phyloP scores from a whole-genome alignment of 2,888 invertebrate genomes.

The Synergus laeviventris region DNA sequence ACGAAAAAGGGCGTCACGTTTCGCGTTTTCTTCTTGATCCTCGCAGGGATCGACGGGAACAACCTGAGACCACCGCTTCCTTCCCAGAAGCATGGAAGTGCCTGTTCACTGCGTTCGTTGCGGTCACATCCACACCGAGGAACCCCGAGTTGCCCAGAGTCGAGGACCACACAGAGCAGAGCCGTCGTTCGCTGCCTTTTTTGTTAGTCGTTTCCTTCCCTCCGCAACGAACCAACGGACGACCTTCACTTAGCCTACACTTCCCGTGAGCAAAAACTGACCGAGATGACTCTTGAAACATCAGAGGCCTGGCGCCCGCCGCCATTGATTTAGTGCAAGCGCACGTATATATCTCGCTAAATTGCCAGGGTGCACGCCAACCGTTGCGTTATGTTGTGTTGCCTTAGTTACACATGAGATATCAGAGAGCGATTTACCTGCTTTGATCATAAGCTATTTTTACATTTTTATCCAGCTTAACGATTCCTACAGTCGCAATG shows the following conservation, averaged over 20 bases:
- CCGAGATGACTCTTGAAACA: constrained; percentile 65
- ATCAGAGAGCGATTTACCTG: constrained; percentile 51
- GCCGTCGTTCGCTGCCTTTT: constrained; percentile 41
- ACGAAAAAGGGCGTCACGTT: constrained; percentile 56
- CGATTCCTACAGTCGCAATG: constrained; percentile 5
- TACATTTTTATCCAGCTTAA: background rate
- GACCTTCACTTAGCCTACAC: constrained; percentile 67
- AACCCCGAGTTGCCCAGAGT: constrained; percentile 43
- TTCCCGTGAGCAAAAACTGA: constrained; percentile 63
- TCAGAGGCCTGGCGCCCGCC: constrained; percentile 66
- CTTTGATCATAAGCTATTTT: constrained; percentile 25
- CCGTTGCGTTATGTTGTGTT: constrained; percentile 27
- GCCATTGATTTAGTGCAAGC: constrained; percentile 57
- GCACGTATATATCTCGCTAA: constrained; percentile 55
- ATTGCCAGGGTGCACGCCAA: constrained; percentile 52
- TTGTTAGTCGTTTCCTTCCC: constrained; percentile 23
- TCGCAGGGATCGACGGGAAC: constrained; percentile 44
- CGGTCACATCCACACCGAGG: constrained; percentile 65
- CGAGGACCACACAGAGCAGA: constrained; percentile 60
- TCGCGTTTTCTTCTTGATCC: constrained; percentile 57
- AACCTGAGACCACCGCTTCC: constrained; percentile 53
- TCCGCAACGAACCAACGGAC: constrained; percentile 52
- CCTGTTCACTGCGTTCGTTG: constrained; percentile 66
- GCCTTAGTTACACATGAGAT: constrained; percentile 51
- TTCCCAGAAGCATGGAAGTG: constrained; percentile 66